These are phyloP conservation scores for Phyllostomus discolor DNA, from an alignment of 2,113 vertebrate genomes.

Conservation along the genomic window DNA sequence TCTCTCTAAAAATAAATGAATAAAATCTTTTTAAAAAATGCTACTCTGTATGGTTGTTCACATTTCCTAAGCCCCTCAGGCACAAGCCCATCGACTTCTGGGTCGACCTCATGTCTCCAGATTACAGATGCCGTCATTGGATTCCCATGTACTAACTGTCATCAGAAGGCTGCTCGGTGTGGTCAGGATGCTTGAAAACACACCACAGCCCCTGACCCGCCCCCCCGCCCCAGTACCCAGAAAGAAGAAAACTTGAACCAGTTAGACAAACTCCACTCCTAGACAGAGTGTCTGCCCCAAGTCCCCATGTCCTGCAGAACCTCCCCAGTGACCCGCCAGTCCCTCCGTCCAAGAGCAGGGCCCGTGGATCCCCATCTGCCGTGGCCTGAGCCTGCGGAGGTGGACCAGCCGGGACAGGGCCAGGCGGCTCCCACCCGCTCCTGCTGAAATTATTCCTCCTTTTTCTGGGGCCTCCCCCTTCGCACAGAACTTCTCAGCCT, in stretches of 20 bases:
- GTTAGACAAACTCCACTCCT: background rate
- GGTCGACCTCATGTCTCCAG: background rate
- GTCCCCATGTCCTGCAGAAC: background rate
- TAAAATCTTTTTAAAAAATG: no score
- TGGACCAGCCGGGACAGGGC: background rate
- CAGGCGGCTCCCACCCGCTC: background rate
- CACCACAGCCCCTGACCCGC: no score
- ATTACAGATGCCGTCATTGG: no score
- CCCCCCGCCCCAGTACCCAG: no score
- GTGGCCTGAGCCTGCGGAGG: background rate
- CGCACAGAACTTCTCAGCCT: background rate
- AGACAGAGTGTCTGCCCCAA: background rate
- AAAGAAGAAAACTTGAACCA: background rate
- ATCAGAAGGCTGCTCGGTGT: background rate
- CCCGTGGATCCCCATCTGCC: rapidly evolving
- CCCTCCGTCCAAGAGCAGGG: background rate
- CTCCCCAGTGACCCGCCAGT: background rate
- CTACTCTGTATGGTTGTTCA: background rate
- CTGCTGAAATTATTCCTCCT: background rate
- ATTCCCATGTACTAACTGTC: background rate
- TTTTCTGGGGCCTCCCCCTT: background rate
- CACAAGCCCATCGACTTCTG: background rate
- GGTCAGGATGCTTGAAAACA: background rate
- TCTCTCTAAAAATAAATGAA: no score
- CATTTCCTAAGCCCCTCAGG: background rate